These are phyloP conservation scores for Operophtera brumata DNA, from an alignment of 2,888 invertebrate genomes.

Conservation along the genomic window DNA sequence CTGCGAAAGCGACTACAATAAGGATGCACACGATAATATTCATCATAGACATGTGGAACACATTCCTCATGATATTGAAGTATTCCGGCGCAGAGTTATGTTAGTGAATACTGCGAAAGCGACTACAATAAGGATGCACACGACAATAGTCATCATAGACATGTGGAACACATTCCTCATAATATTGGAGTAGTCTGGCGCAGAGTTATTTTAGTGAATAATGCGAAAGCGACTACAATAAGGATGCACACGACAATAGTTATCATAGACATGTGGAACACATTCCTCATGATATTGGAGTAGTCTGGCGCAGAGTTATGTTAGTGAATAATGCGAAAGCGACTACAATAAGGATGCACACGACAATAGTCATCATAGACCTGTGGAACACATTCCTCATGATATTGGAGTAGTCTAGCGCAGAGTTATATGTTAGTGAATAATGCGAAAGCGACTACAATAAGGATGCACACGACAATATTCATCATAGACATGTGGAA, in stretches of 20 bases:
- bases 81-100: slow-evolving; percentile 38
- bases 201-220: slow-evolving; percentile 39
- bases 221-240: slow-evolving; percentile 30
- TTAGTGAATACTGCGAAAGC: slow-evolving; percentile 38
- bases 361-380: slow-evolving; percentile 40
- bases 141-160: slow-evolving; percentile 40
- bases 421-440: slow-evolving; percentile 44
- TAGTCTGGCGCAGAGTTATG: slow-evolving; percentile 38
- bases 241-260: slow-evolving; percentile 36
- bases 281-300: slow-evolving; percentile 36
- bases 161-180: slow-evolving; percentile 40
- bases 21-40: slow-evolving; percentile 36
- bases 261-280: slow-evolving; percentile 44
- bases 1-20: slow-evolving; percentile 39
- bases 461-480: slow-evolving; percentile 35
- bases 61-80: slow-evolving; percentile 36
- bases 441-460: slow-evolving; percentile 40
- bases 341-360: slow-evolving; percentile 29
- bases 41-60: slow-evolving; percentile 44
- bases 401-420: slow-evolving; percentile 37
- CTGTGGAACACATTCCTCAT: slow-evolving; percentile 40
- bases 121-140: slow-evolving; percentile 29
- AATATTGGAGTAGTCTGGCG: slow-evolving; percentile 37
- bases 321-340: slow-evolving; percentile 38
- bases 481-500: slow-evolving; percentile 44